phyloP scores from a whole-genome alignment of 53 echinoderm and acorn worm genomes.

The Stichopus horrens region DNA sequence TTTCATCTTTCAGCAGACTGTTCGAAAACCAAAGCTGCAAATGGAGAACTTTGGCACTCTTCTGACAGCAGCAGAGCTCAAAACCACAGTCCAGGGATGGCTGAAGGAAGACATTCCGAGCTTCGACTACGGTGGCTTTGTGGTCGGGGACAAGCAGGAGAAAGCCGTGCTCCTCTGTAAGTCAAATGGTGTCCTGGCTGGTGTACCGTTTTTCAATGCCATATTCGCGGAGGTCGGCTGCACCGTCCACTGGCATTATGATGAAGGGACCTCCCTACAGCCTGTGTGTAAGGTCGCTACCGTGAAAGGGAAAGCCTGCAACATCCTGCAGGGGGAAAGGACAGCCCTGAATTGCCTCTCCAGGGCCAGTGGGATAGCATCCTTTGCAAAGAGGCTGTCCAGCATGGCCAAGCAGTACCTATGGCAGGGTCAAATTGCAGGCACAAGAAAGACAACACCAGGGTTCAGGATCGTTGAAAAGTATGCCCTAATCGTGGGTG shows the following conservation, averaged over 20 bases:
- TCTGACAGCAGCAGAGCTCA: conserved; percentile 58
- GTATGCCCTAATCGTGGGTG: conserved; percentile 86
- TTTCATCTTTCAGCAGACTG: not conserved
- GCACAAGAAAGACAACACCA: conserved; percentile 93
- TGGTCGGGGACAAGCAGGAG: conserved; percentile 84
- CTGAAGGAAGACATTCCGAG: conserved; percentile 82
- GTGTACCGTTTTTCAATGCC: conserved; percentile 91
- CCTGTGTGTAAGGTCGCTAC: conserved; percentile 76
- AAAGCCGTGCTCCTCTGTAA: conserved; percentile 91
- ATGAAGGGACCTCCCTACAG: conserved; percentile 72
- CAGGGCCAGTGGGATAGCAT: conserved; percentile 87
- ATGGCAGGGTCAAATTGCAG: conserved; percentile 89
- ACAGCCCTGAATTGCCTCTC: conserved; percentile 82
- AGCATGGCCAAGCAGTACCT: conserved; percentile 59
- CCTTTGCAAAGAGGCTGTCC: conserved; percentile 61
- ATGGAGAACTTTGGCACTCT: conserved; percentile 41
- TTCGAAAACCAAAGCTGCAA: not conserved
- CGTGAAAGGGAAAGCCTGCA: conserved; percentile 77
- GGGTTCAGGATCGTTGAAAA: conserved; percentile 98
- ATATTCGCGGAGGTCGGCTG: conserved; percentile 80
- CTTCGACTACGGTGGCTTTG: conserved; percentile 91
- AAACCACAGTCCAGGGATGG: conserved; percentile 70
- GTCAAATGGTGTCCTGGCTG: conserved; percentile 89
- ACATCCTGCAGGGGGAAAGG: conserved; percentile 85
- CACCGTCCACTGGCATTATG: conserved; percentile 67